phyloP scores from a whole-genome alignment of 2,888 invertebrate genomes.

The Micropterix aruncella region DNA sequence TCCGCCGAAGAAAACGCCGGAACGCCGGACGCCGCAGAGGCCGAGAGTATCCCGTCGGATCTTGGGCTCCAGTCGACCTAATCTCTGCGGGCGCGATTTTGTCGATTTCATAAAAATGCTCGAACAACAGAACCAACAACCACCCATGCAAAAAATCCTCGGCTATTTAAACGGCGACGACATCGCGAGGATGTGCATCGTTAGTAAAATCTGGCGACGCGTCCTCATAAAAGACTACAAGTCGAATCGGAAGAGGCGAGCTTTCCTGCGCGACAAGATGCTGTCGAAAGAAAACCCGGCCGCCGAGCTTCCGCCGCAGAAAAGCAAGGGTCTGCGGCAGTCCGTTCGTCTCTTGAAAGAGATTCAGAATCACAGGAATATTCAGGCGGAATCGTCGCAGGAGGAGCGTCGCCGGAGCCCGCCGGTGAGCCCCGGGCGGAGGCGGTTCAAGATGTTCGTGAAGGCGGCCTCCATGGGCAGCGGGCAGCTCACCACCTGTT shows the following conservation, averaged over 20 bases:
- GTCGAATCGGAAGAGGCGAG: constrained; percentile 20
- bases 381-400: not conserved
- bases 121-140: constrained; percentile 18
- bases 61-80: not conserved
- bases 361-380: constrained; percentile 19
- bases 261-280: constrained; percentile 20
- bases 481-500: constrained; percentile 26
- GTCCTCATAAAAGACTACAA: constrained; percentile 23
- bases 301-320: constrained; percentile 18
- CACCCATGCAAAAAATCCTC: constrained; percentile 26
- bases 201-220: constrained; percentile 25
- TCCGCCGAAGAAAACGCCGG: constrained; percentile 9
- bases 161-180: constrained; percentile 26
- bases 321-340: constrained; percentile 10
- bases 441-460: constrained; percentile 13
- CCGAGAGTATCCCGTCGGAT: not conserved
- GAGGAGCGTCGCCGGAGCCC: constrained; percentile 7
- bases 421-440: constrained; percentile 9
- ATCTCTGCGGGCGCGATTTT: constrained; percentile 12
- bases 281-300: constrained; percentile 27
- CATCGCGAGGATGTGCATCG: constrained; percentile 25
- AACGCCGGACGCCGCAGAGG: constrained; percentile 4
- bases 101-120: constrained; percentile 29
- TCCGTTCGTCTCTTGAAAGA: constrained; percentile 21
- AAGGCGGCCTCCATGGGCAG: constrained; percentile 29